phyloP scores from a whole-genome alignment of 2,888 invertebrate genomes.

The Prenolepis imparis region DNA sequence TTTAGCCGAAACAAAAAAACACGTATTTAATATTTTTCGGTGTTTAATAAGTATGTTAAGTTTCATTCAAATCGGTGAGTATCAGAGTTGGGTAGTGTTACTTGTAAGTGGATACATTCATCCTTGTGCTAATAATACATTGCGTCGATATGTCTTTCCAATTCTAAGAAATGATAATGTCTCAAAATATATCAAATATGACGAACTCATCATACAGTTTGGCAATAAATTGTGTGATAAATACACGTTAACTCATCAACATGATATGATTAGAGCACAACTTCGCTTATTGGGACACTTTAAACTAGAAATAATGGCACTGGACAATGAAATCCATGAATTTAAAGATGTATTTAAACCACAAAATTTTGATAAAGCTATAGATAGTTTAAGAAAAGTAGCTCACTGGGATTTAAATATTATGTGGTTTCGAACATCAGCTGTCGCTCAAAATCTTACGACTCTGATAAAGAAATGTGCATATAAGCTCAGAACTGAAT shows the following conservation, averaged over 20 bases:
- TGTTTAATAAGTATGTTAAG: too few relatives aligned
- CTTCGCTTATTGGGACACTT: neutral
- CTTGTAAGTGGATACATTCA: neutral
- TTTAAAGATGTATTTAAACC: neutral
- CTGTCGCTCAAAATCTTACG: conserved; percentile 4
- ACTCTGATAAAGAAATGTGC: neutral
- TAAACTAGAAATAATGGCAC: neutral
- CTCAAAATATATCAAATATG: too few relatives aligned
- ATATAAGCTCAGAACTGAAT: neutral
- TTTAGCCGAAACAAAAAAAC: too few relatives aligned
- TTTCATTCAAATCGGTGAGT: too few relatives aligned
- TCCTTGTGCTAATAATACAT: neutral
- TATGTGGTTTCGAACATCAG: neutral
- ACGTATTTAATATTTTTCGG: too few relatives aligned
- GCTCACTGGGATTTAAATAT: neutral
- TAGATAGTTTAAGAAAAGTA: conserved; percentile 3
- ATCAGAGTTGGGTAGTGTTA: too few relatives aligned
- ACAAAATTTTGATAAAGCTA: conserved; percentile 3
- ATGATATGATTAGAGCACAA: conserved; percentile 1
- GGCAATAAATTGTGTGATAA: neutral
- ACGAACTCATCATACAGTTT: neutral
- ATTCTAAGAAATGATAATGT: neutral
- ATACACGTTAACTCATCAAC: neutral
- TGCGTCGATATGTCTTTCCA: neutral
- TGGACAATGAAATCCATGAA: neutral